Base-by-base conservation (phyloP, 2,888 invertebrate species). In the Hyposoter dolosus region DNA sequence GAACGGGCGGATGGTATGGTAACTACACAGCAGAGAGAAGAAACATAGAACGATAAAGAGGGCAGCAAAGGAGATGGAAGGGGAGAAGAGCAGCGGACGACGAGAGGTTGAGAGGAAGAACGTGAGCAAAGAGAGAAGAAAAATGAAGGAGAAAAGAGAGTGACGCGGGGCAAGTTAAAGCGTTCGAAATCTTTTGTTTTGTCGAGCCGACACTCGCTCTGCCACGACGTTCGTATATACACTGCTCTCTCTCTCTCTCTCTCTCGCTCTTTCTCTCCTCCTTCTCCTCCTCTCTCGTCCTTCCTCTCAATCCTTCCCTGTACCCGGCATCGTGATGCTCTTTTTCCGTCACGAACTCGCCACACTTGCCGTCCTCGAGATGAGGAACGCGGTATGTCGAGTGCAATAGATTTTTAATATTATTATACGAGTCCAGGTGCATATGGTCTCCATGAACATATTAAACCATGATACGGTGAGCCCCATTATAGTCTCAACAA, bases 311-410 rank as follows among this genome's bases (percentile, higher is more conserved):
- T 15, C 80, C 56, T 68, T 77, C 32, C 23, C 68, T 43, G 7
- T 17, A 76, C 40, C 5, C 32, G 10, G 56, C 90, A 50, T 92
- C 90, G 87, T 84, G 88, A 90, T 93, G 88, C 89, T 92, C 91
- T 91, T 92, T 93, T 92, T 93, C 84, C 90, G 90, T 92, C 91
- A 92, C 92, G 92, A 91, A 88, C 88, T 81, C 87, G 78, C 72
- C 72, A 45, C 79, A 53, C 77, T 71, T 75, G 82, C 68, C 74
- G 74, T 72, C 69, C 53, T 81, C 80, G 77, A 63, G 72, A 83
- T 77, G 72, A 78, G 7, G 66, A 71, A 19, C 32, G 12, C 68
- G 75, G 60, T 17, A 28, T 15, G 75, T 45, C 17, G 40, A 40
- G 28, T 53, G 53, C 74, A 23, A 75, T 53, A 60, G 45, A 69